Evolutionary conservation across 2,797 vertebrate genomes (phyloP), one percentile per base, ranked within the genome.

Genomic region (Chelon auratus): DNA sequence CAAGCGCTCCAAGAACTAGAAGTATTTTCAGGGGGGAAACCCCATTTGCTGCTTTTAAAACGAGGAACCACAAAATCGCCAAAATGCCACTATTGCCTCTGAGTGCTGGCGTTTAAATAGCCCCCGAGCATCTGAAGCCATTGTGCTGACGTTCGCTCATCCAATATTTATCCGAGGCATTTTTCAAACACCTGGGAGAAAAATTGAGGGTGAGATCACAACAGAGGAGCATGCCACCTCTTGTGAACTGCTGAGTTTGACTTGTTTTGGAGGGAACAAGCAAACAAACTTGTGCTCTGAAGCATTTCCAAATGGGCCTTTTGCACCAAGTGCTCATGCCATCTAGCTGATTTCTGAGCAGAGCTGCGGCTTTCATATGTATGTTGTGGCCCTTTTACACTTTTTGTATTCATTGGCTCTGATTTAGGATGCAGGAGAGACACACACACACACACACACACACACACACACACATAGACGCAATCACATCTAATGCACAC

Each of bases 71-170:
- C 45, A 85, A 33, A 79, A 68, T 64, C 62, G 65, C 59, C 36
- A 52, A 82, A 68, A 66, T 53, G 57, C 45, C 78, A 62, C 68
- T 64, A 62, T 55, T 53, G 62, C 62, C 42, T n/a, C 22, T 17
- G 30, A 48, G 4, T 3, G 43, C 60, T 54, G 15, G 17, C 12
- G 22, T 65, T 78, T 72, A 40, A 85, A 89, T 62, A 57, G 54
- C 60, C 42, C 54, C 33, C 66, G 24, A 56, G 68, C 55, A 78
- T 68, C 76, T 76, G 56, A 88, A 75, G 74, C 66, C 11, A 63
- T 62, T 77, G 68, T 72, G 85, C 86, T 84, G 89, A 86, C 52
- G 69, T 82, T 77, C 40, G 63, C 81, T 87, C 78, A 89, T 90
- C 75, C 67, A 86, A 82, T 81, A 87, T 88, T 87, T 82, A 90